Evolutionary conservation across 2,797 vertebrate species (phyloP), one percentile per base, ranked within the genome.

Genomic region (Notolepis coatsorum): DNA sequence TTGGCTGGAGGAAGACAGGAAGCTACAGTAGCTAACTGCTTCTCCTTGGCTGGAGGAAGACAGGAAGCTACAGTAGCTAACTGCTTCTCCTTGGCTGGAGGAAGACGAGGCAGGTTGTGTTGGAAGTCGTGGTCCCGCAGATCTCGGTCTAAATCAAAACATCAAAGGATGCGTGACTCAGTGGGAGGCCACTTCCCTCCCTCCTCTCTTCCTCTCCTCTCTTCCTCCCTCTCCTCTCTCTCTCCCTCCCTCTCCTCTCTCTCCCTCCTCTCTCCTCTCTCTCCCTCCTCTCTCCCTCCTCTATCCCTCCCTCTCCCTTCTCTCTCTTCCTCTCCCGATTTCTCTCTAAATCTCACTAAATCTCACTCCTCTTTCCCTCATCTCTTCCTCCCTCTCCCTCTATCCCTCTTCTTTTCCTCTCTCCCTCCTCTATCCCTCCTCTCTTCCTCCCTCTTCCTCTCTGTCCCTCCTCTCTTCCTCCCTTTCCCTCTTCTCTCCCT

Each of bases 61-160:
- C n/a, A n/a, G n/a, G n/a, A n/a, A n/a, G n/a, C n/a, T n/a, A n/a
- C n/a, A n/a, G n/a, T n/a, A 18, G 51, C 64, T 66, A 12, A 1
- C 59, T 51, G 1, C 2, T 30, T 71, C 50, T 65, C 28, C 3
- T 38, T 52, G 8, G 8, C 66, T 38, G 41, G 30, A 47, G 42
- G 74, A 18, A 71, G 55, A 25, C 52, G 15, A 55, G 63, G 63
- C 66, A 69, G 59, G 52, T n/a, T n/a, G n/a, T 56, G 70, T 63
- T 75, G 55, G 65, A 73, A 74, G 66, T n/a, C 69, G 57, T 69
- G 47, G 56, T 70, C 64, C 50, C 53, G 71, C 47, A 4, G 37
- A 56, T 52, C 30, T 72, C 51, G 43, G 60, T 65, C 69, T 81
- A 80, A 75, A 85, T 85, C 49, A 70, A 46, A 55, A 67, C 1